Percentiles rank a stretch among this genome's conserved stretches.
These are phyloP conservation scores for Fukomys damarensis DNA, from an alignment of 2,113 vertebrate genomes.

Conservation along the genomic window DNA sequence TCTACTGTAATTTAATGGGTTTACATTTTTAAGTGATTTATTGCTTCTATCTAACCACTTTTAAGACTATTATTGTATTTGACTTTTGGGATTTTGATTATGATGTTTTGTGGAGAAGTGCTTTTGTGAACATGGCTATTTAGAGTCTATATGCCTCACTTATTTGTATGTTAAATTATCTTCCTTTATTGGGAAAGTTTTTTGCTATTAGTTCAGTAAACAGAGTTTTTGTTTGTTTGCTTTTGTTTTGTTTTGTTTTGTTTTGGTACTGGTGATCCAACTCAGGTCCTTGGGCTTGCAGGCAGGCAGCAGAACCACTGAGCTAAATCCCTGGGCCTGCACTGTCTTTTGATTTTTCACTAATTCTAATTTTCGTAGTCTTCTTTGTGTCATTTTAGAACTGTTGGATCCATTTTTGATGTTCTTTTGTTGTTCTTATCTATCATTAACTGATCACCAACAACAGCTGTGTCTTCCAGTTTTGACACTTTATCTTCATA, in stretches of 20 bases:
- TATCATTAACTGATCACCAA: not conserved
- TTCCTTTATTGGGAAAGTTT: not conserved
- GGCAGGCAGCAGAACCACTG: no score
- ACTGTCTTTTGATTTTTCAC: not conserved
- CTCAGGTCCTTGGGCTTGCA: no score
- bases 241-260: no score
- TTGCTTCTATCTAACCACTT: not conserved
- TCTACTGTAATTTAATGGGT: not conserved
- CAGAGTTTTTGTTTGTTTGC: not conserved
- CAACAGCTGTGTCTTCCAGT: not conserved
- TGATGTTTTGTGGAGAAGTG: not conserved
- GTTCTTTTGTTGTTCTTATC: not conserved
- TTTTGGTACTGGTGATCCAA: no score
- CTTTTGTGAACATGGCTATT: not conserved
- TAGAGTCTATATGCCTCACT: not conserved
- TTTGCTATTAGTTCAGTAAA: not conserved
- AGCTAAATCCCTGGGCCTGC: no score
- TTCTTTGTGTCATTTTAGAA: not conserved
- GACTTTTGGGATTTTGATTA: not conserved
- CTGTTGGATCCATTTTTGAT: not conserved
- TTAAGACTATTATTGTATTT: not conserved
- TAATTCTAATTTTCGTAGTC: not conserved
- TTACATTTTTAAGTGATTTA: not conserved
- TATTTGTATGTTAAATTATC: not conserved
- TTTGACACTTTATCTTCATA: not conserved